phyloP scores from a whole-genome alignment of 2,797 vertebrate species.

The Delichon dasypus region DNA sequence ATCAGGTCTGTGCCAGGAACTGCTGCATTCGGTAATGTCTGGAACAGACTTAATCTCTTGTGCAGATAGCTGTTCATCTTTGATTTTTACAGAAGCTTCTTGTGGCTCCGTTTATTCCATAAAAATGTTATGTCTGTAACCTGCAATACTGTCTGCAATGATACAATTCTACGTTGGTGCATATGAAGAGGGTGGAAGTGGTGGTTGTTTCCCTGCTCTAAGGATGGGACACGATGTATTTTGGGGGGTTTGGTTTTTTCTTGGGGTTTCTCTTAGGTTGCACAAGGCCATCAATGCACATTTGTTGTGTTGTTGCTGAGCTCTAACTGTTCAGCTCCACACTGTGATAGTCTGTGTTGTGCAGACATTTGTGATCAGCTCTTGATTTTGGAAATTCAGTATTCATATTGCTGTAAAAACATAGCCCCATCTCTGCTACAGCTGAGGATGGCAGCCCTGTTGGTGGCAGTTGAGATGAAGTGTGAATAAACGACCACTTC shows the following conservation, averaged over 20 bases:
- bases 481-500: neutral
- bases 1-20: neutral
- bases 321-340: neutral
- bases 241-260: neutral
- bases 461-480: neutral
- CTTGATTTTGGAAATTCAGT: neutral
- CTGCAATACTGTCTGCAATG: neutral
- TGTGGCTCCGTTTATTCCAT: neutral
- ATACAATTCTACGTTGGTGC: neutral
- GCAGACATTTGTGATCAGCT: neutral
- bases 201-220: neutral
- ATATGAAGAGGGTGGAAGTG: no score
- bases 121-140: neutral
- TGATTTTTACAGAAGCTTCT: neutral
- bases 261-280: neutral
- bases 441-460: neutral
- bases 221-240: rapidly evolving
- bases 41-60: neutral
- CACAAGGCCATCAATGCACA: rapidly evolving
- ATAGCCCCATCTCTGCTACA: neutral
- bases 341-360: no score
- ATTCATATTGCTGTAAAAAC: neutral
- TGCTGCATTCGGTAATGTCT: neutral
- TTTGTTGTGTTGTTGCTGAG: neutral
- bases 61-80: neutral